Evolutionary conservation across 2,888 invertebrate species (phyloP).

Genomic region (Rhingia rostrata): DNA sequence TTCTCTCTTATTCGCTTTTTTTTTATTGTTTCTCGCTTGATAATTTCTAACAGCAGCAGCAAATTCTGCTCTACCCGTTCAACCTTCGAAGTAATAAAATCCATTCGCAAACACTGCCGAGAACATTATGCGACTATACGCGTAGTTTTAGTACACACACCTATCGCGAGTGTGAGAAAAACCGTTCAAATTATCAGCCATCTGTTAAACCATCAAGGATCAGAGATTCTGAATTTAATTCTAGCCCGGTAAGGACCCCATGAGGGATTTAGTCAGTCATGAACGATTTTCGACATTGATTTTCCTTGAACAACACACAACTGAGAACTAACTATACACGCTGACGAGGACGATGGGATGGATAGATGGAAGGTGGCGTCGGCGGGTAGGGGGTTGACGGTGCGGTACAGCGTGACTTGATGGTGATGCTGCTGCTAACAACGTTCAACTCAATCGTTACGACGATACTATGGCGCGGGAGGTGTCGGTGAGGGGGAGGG

Average conservation of each 20-base stretch:
- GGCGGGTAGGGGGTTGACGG: background rate
- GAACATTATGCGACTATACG: slow-evolving; percentile 29
- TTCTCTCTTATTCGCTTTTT: slow-evolving; percentile 1
- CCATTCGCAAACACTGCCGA: slow-evolving; percentile 57
- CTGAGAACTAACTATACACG: background rate
- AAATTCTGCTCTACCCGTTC: slow-evolving; percentile 2
- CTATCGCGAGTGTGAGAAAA: slow-evolving; percentile 18
- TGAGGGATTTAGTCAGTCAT: slow-evolving; percentile 58
- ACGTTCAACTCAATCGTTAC: background rate
- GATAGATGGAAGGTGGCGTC: background rate
- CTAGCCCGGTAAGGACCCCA: slow-evolving; percentile 46
- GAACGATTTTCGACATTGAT: slow-evolving; percentile 45
- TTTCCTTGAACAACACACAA: slow-evolving; percentile 26
- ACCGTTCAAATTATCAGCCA: slow-evolving; percentile 72
- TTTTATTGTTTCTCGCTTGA: slow-evolving; percentile 53
- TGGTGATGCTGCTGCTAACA: background rate
- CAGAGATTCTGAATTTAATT: slow-evolving; percentile 68
- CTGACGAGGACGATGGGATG: background rate
- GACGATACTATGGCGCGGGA: background rate
- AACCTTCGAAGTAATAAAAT: slow-evolving; percentile 62
- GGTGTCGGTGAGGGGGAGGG: background rate
- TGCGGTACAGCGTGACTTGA: background rate
- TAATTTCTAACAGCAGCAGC: slow-evolving; percentile 34
- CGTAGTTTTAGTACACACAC: background rate
- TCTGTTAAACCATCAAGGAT: slow-evolving; percentile 72